Conservation (phyloP, 1,140 invertebrate species). For the Nasonia vitripennis region DNA sequence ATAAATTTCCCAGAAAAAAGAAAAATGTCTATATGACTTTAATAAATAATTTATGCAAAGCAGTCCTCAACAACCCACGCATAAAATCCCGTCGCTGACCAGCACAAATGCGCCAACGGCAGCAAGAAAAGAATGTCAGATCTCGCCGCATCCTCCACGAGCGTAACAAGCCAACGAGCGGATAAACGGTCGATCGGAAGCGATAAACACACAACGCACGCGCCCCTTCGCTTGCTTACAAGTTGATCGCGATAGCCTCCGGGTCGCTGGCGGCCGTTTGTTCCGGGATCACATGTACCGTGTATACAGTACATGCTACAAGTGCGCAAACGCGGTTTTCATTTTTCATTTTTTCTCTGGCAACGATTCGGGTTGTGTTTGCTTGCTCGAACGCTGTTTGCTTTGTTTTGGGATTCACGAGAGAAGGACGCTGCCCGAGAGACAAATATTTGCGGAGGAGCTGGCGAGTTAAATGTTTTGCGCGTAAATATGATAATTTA, state of each 20-base stretch:
- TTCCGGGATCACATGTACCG: background rate
- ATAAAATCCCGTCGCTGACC: background rate
- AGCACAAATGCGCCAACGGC: background rate
- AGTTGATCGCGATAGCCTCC: background rate
- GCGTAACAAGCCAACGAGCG: background rate
- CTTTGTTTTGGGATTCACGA: no score
- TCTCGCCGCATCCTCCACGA: background rate
- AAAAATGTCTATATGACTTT: no score
- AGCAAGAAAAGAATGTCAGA: background rate
- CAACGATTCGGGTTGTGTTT: background rate
- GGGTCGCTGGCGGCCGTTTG: background rate
- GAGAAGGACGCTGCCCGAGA: no score
- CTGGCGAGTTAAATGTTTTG: no score
- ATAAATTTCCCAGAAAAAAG: no score
- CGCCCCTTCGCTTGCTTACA: background rate
- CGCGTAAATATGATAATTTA: no score
- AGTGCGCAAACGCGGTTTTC: background rate
- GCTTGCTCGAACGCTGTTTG: no score
- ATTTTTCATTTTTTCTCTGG: background rate
- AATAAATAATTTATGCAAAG: no score
- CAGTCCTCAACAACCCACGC: background rate
- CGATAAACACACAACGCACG: background rate
- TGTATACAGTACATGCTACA: no score
- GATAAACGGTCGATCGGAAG: constrained; percentile 4
- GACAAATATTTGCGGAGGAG: no score